Conservation (phyloP, 2,888 invertebrate species). For the Eurois occulta region DNA sequence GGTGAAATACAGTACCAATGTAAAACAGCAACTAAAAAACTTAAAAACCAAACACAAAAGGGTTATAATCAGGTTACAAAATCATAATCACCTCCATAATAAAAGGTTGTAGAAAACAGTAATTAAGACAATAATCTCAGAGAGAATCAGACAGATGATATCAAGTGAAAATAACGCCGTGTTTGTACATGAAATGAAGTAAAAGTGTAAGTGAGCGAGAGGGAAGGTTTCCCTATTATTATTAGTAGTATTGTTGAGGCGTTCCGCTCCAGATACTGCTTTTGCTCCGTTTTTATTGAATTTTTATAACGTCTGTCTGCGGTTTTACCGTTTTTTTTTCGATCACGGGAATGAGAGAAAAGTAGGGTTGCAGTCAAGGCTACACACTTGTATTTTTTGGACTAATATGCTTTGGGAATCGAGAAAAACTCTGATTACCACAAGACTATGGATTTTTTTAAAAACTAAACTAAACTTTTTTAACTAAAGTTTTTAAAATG, state of each 20-base stretch:
- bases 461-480: no score
- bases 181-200: slow-evolving; percentile 41
- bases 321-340: background rate
- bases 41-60: background rate
- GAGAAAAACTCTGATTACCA: no score
- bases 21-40: background rate
- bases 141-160: slow-evolving; percentile 44
- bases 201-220: slow-evolving; percentile 56
- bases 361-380: background rate
- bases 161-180: slow-evolving; percentile 37
- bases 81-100: slow-evolving; percentile 41
- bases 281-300: slow-evolving; percentile 22
- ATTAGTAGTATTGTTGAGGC: slow-evolving; percentile 46
- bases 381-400: background rate
- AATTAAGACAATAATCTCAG: slow-evolving; percentile 24
- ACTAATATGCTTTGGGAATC: no score
- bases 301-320: slow-evolving; percentile 33
- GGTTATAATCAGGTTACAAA: slow-evolving; percentile 20
- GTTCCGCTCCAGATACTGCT: slow-evolving; percentile 49
- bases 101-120: slow-evolving; percentile 4
- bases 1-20: background rate
- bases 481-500: no score
- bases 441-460: no score
- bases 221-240: slow-evolving; percentile 33
- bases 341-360: background rate